Conservation (phyloP, 2,113 vertebrate species). For the Panthera leo region DNA sequence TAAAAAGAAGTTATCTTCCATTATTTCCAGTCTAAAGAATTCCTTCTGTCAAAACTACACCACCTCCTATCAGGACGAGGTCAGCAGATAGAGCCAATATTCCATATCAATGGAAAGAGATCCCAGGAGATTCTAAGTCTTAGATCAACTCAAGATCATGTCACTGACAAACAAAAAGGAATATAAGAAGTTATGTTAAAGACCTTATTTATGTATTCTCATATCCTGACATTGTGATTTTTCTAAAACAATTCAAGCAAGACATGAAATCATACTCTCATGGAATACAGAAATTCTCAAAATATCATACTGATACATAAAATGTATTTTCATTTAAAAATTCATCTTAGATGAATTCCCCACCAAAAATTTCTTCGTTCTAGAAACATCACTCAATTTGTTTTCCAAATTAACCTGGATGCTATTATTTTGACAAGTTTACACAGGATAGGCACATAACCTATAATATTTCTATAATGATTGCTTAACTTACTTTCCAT, state of each 20-base stretch:
- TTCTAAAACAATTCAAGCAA: conserved; percentile 56
- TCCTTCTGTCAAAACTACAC: neutral
- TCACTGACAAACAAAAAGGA: neutral
- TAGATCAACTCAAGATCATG: neutral
- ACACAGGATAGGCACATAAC: neutral
- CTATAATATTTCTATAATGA: conserved; percentile 48
- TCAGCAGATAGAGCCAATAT: neutral
- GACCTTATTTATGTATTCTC: neutral
- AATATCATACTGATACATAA: neutral
- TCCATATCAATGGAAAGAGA: neutral
- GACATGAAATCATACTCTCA: conserved; percentile 35
- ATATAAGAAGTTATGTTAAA: neutral
- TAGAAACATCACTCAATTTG: conserved; percentile 24
- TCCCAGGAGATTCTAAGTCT: neutral
- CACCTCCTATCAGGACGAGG: neutral
- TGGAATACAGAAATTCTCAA: conserved; percentile 16
- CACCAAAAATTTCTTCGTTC: conserved; percentile 26
- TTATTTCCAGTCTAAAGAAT: neutral
- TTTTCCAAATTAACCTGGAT: neutral
- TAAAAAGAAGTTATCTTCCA: neutral
- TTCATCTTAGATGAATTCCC: conserved; percentile 1
- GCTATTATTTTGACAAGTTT: neutral
- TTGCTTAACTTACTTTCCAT: conserved; percentile 94
- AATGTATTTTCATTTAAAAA: conserved; percentile 54
- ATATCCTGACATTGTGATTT: neutral